Conservation (phyloP, 2,113 vertebrate genomes). For the Daphoenositta chrysoptera region DNA sequence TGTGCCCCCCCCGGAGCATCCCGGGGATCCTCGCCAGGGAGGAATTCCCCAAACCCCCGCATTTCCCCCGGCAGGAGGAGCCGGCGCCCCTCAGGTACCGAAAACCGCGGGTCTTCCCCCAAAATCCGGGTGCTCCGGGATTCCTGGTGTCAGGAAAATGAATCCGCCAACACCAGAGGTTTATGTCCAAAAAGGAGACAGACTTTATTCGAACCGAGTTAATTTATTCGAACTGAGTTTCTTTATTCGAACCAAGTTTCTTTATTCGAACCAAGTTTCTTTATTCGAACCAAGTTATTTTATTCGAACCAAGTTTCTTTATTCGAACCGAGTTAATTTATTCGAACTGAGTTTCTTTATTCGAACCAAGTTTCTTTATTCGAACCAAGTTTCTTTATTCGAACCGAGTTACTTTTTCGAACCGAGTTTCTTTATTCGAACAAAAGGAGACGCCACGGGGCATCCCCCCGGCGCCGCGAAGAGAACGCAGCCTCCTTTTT, state of each 20-base stretch:
- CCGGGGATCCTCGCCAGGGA: too few relatives aligned
- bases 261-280: too few relatives aligned
- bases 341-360: too few relatives aligned
- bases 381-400: too few relatives aligned
- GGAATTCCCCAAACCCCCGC: background rate
- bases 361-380: background rate
- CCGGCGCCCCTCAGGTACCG: too few relatives aligned
- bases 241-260: too few relatives aligned
- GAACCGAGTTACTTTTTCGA: too few relatives aligned
- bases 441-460: background rate
- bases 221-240: too few relatives aligned
- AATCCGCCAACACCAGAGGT: background rate
- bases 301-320: too few relatives aligned
- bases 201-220: background rate
- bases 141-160: background rate
- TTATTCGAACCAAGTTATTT: too few relatives aligned
- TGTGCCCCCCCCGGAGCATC: background rate
- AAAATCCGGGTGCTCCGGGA: background rate
- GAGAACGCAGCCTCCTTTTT: background rate
- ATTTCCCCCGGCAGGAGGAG: background rate
- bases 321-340: too few relatives aligned
- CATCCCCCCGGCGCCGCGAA: background rate
- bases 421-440: background rate
- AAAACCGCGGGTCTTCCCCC: background rate
- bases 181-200: background rate